Evolutionary conservation across 2,113 vertebrate species (phyloP).

Genomic region (Glareola pratincola): DNA sequence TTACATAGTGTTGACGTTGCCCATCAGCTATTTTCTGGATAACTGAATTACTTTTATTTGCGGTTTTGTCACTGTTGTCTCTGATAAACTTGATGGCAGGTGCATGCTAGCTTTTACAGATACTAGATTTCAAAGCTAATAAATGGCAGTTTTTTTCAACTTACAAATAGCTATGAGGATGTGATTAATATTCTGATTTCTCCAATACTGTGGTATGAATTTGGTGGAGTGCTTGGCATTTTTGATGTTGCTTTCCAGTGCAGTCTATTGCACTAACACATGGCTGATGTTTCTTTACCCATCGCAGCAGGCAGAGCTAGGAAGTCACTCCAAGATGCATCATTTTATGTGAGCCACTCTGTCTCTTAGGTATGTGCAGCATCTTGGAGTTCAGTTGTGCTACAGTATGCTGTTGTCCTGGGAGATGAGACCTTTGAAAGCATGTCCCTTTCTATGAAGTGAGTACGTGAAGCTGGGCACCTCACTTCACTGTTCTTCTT

Average conservation of each 20-base stretch:
- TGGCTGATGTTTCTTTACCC: neutral
- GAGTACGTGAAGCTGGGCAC: neutral
- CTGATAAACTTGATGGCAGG: neutral
- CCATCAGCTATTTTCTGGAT: neutral
- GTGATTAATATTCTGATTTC: neutral
- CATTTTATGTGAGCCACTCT: neutral
- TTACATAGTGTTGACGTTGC: neutral
- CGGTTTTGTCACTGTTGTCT: neutral
- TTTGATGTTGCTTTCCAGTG: neutral
- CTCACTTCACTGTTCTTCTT: neutral
- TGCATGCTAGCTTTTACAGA: neutral
- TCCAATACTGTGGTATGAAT: neutral
- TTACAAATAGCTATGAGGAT: neutral
- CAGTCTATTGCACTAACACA: neutral
- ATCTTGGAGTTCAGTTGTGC: neutral
- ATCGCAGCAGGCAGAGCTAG: neutral
- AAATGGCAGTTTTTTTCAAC: neutral
- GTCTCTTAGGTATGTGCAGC: neutral
- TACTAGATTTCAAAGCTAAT: neutral
- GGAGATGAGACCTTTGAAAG: neutral
- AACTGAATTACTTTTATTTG: neutral
- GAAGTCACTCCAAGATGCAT: neutral
- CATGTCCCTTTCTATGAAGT: neutral
- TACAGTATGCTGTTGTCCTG: neutral
- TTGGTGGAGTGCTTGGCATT: neutral